A percentile compares a stretch with the other conserved stretches of the same genome.
Conservation (phyloP, 2,113 vertebrate species). For the Zeus faber region DNA sequence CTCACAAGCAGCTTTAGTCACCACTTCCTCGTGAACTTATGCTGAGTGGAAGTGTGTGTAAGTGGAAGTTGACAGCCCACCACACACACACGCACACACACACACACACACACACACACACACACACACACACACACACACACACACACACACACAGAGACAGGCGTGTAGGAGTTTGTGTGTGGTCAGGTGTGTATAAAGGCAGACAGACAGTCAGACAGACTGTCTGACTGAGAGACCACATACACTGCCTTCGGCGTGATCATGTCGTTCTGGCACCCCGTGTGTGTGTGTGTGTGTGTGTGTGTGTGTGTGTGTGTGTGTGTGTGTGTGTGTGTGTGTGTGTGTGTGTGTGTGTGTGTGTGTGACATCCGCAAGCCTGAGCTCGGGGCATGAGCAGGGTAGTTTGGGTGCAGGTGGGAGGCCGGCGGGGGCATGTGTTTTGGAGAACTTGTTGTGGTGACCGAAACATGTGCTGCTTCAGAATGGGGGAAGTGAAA, state of each 20-base stretch:
- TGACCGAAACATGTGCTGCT: conserved; percentile 67
- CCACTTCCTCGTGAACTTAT: too few species aligned
- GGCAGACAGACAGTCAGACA: background rate
- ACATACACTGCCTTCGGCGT: background rate
- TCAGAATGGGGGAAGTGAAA: conserved; percentile 67
- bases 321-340: conserved; percentile 10
- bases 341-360: background rate
- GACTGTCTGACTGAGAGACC: background rate
- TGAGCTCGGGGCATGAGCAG: background rate
- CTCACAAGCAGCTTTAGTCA: too few species aligned
- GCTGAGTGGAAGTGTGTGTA: too few species aligned
- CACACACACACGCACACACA: background rate
- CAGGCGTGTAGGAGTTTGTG: too few species aligned
- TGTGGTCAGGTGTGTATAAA: background rate
- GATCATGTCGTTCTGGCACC: background rate
- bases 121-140: background rate
- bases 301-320: conserved; percentile 26
- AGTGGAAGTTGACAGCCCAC: too few species aligned
- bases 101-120: background rate
- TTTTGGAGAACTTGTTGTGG: conserved; percentile 68
- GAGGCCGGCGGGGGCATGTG: conserved; percentile 2
- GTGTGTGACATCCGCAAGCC: background rate
- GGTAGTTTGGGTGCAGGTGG: too few species aligned
- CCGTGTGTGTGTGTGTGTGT: background rate
- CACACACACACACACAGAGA: background rate